Evolutionary conservation across 2,113 vertebrate genomes (phyloP).

Genomic region (Himantopus leucocephalus): DNA sequence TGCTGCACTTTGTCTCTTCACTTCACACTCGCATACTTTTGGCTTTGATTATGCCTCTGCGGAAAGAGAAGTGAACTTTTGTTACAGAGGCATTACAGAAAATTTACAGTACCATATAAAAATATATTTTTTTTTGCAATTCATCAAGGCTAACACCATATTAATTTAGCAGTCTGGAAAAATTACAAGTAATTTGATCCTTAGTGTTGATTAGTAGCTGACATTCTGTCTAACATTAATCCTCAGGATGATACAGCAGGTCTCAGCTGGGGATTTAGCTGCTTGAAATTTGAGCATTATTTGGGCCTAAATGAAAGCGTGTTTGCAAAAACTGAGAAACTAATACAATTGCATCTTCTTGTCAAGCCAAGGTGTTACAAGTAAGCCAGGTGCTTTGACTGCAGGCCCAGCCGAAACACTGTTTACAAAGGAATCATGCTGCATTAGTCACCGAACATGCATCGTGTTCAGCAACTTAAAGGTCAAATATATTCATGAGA

Average conservation of each 20-base stretch:
- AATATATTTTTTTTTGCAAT: background rate
- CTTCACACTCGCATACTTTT: background rate
- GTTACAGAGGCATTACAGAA: background rate
- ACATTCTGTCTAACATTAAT: conserved; percentile 37
- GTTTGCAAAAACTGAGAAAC: background rate
- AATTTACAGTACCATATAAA: background rate
- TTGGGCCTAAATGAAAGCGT: conserved; percentile 11
- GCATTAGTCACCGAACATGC: background rate
- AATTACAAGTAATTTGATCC: conserved; percentile 28
- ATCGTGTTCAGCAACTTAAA: background rate
- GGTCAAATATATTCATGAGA: conserved; percentile 31
- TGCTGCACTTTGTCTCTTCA: background rate
- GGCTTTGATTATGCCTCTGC: background rate
- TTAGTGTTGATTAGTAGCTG: conserved; percentile 24
- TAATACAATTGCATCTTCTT: background rate
- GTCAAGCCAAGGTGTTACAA: background rate
- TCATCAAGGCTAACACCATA: background rate
- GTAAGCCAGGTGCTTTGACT: background rate
- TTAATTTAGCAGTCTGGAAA: conserved; percentile 24
- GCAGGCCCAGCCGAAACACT: background rate
- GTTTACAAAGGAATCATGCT: background rate
- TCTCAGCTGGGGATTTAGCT: background rate
- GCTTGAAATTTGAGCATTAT: conserved; percentile 25
- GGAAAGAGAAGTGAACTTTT: background rate
- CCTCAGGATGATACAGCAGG: background rate